Evolutionary conservation across 2,113 vertebrate genomes (phyloP), one percentile per base, ranked within the genome.

Genomic region (Ornithorhynchus anatinus): DNA sequence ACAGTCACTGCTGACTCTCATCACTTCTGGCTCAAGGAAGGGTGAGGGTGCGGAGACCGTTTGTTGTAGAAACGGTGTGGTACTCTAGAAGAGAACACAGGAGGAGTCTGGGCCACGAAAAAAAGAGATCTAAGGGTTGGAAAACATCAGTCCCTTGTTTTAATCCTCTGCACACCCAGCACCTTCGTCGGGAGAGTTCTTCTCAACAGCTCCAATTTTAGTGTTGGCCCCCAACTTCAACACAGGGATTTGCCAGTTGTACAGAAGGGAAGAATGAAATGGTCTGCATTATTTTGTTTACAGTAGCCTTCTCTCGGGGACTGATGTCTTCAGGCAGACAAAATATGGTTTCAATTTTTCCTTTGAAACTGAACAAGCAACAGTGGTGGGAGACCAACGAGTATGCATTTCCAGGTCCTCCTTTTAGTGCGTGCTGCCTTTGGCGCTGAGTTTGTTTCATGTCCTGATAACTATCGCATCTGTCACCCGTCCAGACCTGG

Each of bases 401-500:
- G 54, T 51, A 51, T 68, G 68, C 63, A 39, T 84, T 77, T 75
- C 25, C 2, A 58, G 63, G 23, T 12, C n/a, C 10, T 14, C 20
- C 29, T 56, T 67, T 31, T 59, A 27, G 32, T 36, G 58, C 69
- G 42, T 2, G 60, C 31, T 15, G 6, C 75, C 54, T 29, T 31
- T 1, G 17, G 20, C 27, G 23, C 56, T 9, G 14, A 31, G 61
- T 58, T 33, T 81, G 64, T 27, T 23, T 38, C 5, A 8, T 0
- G 1, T 62, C 80, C 75, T 32, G 40, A 66, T 63, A 69, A 57
- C 50, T 45, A 40, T 58, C 69, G 76, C 82, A 77, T 61, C 75
- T 60, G 50, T 82, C 67, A 77, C 77, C 80, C 84, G 77, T 79
- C 57, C 72, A 75, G 84, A 81, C 77, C 70, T 11, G 53, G 63